Conservation (phyloP, 2,888 invertebrate species). For the Lacanobia oleracea region DNA sequence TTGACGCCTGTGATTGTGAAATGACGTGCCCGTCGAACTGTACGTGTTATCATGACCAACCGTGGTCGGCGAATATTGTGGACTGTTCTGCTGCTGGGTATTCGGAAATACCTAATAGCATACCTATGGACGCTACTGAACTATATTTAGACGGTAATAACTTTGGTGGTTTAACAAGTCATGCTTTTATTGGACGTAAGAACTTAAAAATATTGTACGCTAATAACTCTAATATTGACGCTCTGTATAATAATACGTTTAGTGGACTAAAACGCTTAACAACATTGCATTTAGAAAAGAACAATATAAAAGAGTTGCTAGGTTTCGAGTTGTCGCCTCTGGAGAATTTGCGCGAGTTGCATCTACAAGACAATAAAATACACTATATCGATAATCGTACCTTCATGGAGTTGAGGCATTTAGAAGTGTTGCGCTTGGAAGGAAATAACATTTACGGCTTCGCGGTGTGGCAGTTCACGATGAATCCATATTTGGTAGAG, state of each 20-base stretch:
- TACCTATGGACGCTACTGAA: constrained; percentile 99
- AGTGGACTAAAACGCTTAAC: constrained; percentile 95
- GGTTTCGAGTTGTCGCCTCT: constrained; percentile 96
- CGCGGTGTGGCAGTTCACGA: constrained; percentile 96
- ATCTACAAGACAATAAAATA: constrained; percentile 96
- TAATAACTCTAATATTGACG: constrained; percentile 96
- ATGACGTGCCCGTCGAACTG: constrained; percentile 98
- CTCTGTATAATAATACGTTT: constrained; percentile 97
- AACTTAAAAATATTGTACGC: constrained; percentile 96
- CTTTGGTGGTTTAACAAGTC: constrained; percentile 96
- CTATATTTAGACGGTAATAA: constrained; percentile 98
- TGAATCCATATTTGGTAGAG: constrained; percentile 96
- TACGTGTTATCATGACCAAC: constrained; percentile 98
- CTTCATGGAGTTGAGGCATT: constrained; percentile 94
- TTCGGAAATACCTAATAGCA: constrained; percentile 95
- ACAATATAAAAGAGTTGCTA: constrained; percentile 94
- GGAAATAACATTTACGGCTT: constrained; percentile 95
- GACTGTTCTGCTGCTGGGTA: constrained; percentile 96
- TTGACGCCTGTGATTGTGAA: constrained; percentile 99
- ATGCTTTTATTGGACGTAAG: constrained; percentile 97
- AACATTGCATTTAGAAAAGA: constrained; percentile 96
- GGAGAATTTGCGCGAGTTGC: constrained; percentile 95
- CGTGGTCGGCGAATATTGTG: constrained; percentile 98
- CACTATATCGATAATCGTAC: constrained; percentile 96
- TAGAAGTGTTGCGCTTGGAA: constrained; percentile 96